Percentiles rank a stretch among this genome's conserved stretches.
Evolutionary conservation across 2,888 invertebrate species (phyloP).

Genomic region (Epiblema foenella): DNA sequence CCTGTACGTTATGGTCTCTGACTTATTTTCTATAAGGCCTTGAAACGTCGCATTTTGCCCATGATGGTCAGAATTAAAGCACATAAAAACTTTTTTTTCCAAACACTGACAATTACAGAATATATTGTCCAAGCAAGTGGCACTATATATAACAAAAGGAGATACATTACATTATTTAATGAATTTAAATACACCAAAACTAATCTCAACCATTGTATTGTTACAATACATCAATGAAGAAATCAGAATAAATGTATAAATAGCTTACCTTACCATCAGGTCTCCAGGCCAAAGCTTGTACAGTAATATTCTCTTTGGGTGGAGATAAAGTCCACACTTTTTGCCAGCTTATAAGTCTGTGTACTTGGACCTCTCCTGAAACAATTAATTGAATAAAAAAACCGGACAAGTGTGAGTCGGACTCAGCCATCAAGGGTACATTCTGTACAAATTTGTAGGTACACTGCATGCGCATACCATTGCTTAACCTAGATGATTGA

Average conservation of each 20-base stretch:
- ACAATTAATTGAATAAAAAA: too few species aligned
- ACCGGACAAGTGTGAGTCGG: too few species aligned
- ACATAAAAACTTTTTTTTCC: neutral
- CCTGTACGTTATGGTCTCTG: neutral
- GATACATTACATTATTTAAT: too few species aligned
- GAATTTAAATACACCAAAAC: too few species aligned
- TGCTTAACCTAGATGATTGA: too few species aligned
- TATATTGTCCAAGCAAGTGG: constrained; percentile 3
- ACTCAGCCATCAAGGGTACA: too few species aligned
- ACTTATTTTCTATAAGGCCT: neutral
- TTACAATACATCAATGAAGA: constrained; percentile 7
- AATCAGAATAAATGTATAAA: neutral
- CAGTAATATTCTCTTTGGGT: constrained; percentile 89
- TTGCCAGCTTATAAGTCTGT: constrained; percentile 94
- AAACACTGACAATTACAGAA: neutral
- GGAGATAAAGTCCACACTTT: constrained; percentile 94
- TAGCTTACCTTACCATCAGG: constrained; percentile 95
- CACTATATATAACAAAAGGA: too few species aligned
- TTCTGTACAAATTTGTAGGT: too few species aligned
- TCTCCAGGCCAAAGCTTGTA: constrained; percentile 94
- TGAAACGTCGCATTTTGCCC: constrained; percentile 1
- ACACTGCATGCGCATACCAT: too few species aligned
- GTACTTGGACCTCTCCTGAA: constrained; percentile 93
- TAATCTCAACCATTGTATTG: neutral
- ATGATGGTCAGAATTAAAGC: constrained; percentile 1